Percentiles rank a stretch among this genome's conserved stretches.
These are phyloP conservation scores for Oriolus oriolus DNA, from an alignment of 2,113 vertebrate species.

Conservation along the genomic window DNA sequence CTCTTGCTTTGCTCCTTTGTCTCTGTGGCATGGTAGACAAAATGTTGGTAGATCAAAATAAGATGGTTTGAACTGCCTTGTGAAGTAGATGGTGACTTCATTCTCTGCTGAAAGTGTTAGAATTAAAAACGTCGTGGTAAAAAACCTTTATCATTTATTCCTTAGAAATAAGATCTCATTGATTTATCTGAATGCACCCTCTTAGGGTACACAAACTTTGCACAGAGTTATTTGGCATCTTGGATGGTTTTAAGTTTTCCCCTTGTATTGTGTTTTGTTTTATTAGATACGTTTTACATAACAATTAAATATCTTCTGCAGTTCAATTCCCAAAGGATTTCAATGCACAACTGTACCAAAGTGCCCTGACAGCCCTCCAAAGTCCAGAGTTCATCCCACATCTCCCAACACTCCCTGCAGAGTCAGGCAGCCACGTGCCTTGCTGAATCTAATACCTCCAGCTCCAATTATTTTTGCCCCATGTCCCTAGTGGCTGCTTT, in stretches of 20 bases:
- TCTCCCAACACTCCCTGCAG: not conserved
- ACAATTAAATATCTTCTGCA: not conserved
- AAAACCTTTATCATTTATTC: not conserved
- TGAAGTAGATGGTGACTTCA: not conserved
- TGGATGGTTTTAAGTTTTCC: not conserved
- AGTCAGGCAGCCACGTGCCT: not conserved
- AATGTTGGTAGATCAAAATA: not conserved
- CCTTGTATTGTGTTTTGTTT: not conserved
- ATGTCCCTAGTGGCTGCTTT: not conserved
- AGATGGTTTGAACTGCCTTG: not conserved
- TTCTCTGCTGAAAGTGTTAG: not conserved
- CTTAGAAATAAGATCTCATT: not conserved
- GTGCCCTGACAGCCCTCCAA: not conserved
- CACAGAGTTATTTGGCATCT: not conserved
- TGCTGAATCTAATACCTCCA: not conserved
- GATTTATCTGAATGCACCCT: not conserved
- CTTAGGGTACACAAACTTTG: not conserved
- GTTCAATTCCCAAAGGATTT: not conserved
- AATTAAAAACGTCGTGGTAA: not conserved
- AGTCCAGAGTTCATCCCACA: not conserved
- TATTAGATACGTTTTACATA: not conserved
- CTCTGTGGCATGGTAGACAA: not conserved
- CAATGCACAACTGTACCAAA: not conserved
- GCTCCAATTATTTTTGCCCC: not conserved
- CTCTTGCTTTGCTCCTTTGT: not conserved